Base-by-base conservation (phyloP, 2,888 invertebrate species). In the Diloba caeruleocephala region DNA sequence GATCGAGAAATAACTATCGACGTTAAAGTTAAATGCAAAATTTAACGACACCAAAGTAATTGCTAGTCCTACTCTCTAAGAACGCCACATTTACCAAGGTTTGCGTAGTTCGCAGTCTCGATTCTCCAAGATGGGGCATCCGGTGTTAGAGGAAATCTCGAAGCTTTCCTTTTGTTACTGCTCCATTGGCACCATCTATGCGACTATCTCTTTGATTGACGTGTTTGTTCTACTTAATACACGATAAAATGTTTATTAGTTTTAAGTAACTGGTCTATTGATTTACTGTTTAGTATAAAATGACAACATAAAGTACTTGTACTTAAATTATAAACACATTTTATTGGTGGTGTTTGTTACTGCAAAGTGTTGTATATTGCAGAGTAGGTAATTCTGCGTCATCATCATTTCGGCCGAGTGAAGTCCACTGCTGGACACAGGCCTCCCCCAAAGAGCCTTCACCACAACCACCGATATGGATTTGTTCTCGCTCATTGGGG, bases 111-210 rank as follows among this genome's bases (percentile, higher is more conserved):
- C 60, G 75, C 67, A 75, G 70, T 72, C 66, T 75, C 56, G 56
- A 71, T 63, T 68, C 74, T 57, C 62, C 31, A 46, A 72, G 71
- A 69, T 72, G 68, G 66, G 68, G 74, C 74, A 80, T 80, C 81
- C 79, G 79, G 77, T 75, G 71, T 79, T 76, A 81, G 80, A 79
- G 76, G 79, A 81, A 82, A 82, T 59, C 73, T 71, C 61, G 52
- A 56, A 65, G 76, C 70, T 80, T 81, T 81, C 72, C 71, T 71
- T 60, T 73, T 68, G 61, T 67, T 67, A 56, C 48, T 63, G 58
- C 45, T 52, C 36, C 28, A 61, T 32, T 61, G 46, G 44, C 63
- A 63, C 52, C 49, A 44, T 44, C 31, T 41, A 36, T 57, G 12
- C 39, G 28, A 37, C 71, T 74, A 79, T 78, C 76, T 46, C 68